These are phyloP conservation scores for Proteles cristata DNA, from an alignment of 2,113 vertebrate genomes.

Conservation along the genomic window DNA sequence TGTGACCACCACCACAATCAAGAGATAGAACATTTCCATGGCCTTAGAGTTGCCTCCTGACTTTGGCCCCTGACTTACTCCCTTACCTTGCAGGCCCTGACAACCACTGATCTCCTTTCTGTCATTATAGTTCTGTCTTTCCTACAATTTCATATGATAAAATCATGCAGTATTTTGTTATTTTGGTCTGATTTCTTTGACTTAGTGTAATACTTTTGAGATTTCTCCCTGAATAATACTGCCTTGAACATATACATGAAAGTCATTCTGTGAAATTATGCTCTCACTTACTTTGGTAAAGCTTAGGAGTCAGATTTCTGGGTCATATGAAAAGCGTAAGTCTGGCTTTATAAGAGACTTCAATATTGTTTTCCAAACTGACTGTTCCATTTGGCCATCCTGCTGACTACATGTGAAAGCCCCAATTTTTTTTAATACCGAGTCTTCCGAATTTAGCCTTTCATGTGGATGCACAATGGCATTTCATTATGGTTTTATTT, in stretches of 20 bases:
- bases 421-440: neutral
- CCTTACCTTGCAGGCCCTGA: neutral
- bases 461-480: neutral
- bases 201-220: neutral
- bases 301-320: neutral
- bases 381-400: neutral
- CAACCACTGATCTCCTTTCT: neutral
- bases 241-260: neutral
- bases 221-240: neutral
- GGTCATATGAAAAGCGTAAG: neutral
- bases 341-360: neutral
- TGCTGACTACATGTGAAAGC: accelerated
- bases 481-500: neutral
- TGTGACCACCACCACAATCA: neutral
- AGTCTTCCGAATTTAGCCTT: neutral
- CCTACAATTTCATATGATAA: neutral
- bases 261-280: neutral
- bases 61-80: neutral
- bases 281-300: neutral
- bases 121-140: neutral
- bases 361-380: neutral
- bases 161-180: neutral
- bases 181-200: neutral
- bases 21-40: neutral
- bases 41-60: accelerated